Base-by-base conservation (phyloP, 2,797 vertebrate genomes). In the Pyrocephalus nanus region DNA sequence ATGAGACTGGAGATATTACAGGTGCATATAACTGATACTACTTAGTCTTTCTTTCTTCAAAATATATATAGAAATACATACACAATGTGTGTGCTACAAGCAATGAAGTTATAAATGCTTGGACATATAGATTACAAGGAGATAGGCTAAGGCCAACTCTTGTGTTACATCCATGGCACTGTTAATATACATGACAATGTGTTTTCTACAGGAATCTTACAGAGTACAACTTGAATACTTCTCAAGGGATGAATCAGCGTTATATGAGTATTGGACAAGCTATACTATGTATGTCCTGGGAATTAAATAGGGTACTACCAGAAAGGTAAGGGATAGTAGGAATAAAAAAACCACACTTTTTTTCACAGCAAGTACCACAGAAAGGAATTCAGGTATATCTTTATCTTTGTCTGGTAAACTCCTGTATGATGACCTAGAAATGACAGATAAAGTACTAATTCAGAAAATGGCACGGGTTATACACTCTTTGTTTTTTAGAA, bases 21-120 rank as follows among this genome's bases (percentile, higher is more conserved):
- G n/a, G 58, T 54, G 4, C 30, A 58, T n/a, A 25, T 34, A 91
- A 72, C 36, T 81, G 66, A 69, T 16, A 62, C 22, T 87, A 89
- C 62, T 81, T 42, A 71, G 25, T 14, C 16, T 54, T 42, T 30
- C 36, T 40, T 73, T 66, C 53, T 62, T 87, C 51, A 73, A 64
- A 92, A 87, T 27, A 85, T 12, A 53, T 11, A 51, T 4, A 70
- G 19, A 45, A 72, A 84, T 71, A 66, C 12, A 48, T 40, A 78
- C 0, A 4, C 30, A 34, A 61, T 7, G 12, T 30, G 11, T 30
- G 79, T 3, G 20, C 10, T 58, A 27, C 0, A 0, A 75, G 36
- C 15, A 78, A 30, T 22, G 8, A 75, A 69, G 50, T 57, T 83
- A 67, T 25, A 84, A 90, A 84, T 78, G 50, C 34, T 75, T 80